phyloP scores from a whole-genome alignment of 1,140 invertebrate genomes.

The Heliconius himera region DNA sequence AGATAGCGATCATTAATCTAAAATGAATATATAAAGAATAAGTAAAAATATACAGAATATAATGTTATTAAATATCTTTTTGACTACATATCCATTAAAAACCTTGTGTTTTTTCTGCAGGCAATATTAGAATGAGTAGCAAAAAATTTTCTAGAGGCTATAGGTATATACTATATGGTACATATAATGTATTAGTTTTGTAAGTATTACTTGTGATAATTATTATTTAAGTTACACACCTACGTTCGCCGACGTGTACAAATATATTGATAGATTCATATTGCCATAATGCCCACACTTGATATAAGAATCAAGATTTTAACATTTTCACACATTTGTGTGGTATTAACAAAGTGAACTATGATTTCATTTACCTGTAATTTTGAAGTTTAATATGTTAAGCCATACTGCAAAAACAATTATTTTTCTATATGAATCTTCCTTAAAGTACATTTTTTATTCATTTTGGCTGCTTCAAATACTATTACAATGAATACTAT shows the following conservation, averaged over 20 bases:
- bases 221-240: conserved; percentile 17
- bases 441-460: too few relatives aligned
- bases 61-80: not conserved
- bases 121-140: not conserved
- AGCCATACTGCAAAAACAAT: too few relatives aligned
- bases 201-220: conserved; percentile 33
- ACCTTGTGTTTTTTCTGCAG: not conserved
- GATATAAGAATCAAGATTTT: too few relatives aligned
- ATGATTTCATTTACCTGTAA: too few relatives aligned
- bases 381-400: too few relatives aligned
- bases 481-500: too few relatives aligned
- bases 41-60: not conserved
- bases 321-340: too few relatives aligned
- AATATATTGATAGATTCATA: not conserved
- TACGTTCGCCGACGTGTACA: conserved; percentile 15
- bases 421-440: too few relatives aligned
- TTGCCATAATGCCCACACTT: not conserved
- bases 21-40: too few relatives aligned
- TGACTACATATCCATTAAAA: not conserved
- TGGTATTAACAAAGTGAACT: too few relatives aligned
- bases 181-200: conserved; percentile 20
- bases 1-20: too few relatives aligned
- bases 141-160: conserved; percentile 11
- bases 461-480: too few relatives aligned
- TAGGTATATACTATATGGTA: not conserved